Conservation (phyloP, 23 tunicate genomes). For the Trididemnum miniatum region DNA sequence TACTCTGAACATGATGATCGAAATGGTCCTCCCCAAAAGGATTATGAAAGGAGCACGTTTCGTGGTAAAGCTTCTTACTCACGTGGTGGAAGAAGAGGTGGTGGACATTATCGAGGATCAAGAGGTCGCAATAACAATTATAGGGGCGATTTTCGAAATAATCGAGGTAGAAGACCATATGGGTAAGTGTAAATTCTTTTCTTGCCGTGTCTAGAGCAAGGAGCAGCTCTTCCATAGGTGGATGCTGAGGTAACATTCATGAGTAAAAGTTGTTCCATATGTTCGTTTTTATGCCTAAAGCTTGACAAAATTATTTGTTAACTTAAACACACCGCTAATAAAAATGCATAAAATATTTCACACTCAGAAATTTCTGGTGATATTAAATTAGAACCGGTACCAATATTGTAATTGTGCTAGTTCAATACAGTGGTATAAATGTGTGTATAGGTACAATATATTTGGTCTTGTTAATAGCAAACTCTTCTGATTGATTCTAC, state of each 20-base stretch:
- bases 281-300: too few species aligned
- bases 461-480: too few species aligned
- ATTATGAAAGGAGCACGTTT: neutral
- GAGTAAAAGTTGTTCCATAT: too few species aligned
- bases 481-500: too few species aligned
- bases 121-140: slow-evolving; percentile 5
- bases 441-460: too few species aligned
- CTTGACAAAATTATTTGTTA: too few species aligned
- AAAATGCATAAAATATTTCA: too few species aligned
- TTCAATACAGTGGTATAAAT: too few species aligned
- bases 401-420: too few species aligned
- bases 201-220: neutral
- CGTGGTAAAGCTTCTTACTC: neutral
- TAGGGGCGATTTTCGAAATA: neutral
- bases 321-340: too few species aligned
- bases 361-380: too few species aligned
- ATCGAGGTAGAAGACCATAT: slow-evolving; percentile 37
- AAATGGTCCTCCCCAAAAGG: neutral
- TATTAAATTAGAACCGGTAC: too few species aligned
- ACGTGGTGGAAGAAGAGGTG: slow-evolving; percentile 14
- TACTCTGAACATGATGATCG: slow-evolving; percentile 36
- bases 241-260: neutral
- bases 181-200: slow-evolving; percentile 19
- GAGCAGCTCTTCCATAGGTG: neutral
- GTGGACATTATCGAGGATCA: neutral